Base-by-base conservation (phyloP, 2,888 invertebrate species). In the Diarsia mendica region DNA sequence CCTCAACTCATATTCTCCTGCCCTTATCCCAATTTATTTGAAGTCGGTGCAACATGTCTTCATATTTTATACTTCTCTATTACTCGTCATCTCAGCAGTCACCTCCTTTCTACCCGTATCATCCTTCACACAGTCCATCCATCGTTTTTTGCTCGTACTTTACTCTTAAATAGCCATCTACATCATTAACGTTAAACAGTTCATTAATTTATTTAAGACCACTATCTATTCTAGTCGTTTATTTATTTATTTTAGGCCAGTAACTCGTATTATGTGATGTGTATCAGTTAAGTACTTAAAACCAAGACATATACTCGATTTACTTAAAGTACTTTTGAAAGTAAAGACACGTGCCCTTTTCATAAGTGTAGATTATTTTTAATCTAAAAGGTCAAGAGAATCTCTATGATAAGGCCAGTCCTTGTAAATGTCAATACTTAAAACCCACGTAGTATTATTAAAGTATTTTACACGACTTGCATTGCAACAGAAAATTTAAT, bases 401-500 rank as follows among this genome's bases (percentile, higher is more conserved):
- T 58, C n/a, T 44, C 15, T 49, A 58, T 6, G 71, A 58, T 79
- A 79, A 58, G 20, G 5, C 33, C 46, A 51, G 23, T 18, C n/a
- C 4, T 4, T 4, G 10, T 48, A 61, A 81, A 64, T 58, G 23
- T 39, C 55, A 82, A 23, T 48, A 23, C 15, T 11, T 51, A 33
- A 33, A 60, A 51, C 58, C 11, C 48, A 82, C 11, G 0, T 11
- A 23, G 28, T 44, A 55, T 44, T 58, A 28, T 67, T 67, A 69
- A 51, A 66, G 66, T 63, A 39, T 63, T 73, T 58, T 63, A 80
- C 81, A 70, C 63, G 58, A 39, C 46, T 67, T 67, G 55, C 28
- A 69, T 6, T 33, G 61, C 28, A 72, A 77, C 77, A 76, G 71
- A 75, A 63, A 67, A 82, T 55, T 49, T 18, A 75, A 84, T 84